These are phyloP conservation scores for Eupithecia subfuscata DNA, from an alignment of 2,888 invertebrate genomes.

Conservation along the genomic window DNA sequence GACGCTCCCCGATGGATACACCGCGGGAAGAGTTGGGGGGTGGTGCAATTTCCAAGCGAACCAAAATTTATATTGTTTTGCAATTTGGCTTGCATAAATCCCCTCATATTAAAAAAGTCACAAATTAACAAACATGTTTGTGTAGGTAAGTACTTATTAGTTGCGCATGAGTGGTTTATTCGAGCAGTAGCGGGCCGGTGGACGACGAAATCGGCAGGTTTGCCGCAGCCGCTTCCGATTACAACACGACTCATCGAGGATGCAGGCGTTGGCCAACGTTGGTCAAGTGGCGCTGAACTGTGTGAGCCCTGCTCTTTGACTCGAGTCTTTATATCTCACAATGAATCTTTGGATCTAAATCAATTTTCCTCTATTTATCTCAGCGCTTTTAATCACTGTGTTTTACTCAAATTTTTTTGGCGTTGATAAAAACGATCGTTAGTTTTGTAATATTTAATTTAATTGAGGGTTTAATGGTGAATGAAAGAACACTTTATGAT, in stretches of 20 bases:
- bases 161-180: background rate
- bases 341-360: background rate
- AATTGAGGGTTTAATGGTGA: background rate
- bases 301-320: background rate
- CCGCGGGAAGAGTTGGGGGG: background rate
- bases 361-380: background rate
- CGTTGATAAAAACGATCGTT: background rate
- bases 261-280: background rate
- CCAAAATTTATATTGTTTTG: background rate
- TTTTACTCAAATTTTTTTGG: background rate
- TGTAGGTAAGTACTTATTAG: background rate
- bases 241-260: constrained; percentile 1
- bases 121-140: background rate
- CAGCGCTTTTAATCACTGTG: background rate
- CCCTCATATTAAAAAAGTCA: background rate
- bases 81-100: background rate
- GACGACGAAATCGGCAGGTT: constrained; percentile 6
- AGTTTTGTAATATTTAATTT: background rate
- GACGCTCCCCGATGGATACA: no score
- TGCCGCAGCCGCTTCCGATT: constrained; percentile 2
- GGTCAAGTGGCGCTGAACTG: background rate
- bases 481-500: background rate
- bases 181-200: background rate
- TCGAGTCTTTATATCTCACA: background rate
- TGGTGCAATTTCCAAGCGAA: background rate